A percentile compares a stretch with the other conserved stretches of the same genome.
phyloP scores from a whole-genome alignment of 2,113 vertebrate species.

The Vulpes vulpes region DNA sequence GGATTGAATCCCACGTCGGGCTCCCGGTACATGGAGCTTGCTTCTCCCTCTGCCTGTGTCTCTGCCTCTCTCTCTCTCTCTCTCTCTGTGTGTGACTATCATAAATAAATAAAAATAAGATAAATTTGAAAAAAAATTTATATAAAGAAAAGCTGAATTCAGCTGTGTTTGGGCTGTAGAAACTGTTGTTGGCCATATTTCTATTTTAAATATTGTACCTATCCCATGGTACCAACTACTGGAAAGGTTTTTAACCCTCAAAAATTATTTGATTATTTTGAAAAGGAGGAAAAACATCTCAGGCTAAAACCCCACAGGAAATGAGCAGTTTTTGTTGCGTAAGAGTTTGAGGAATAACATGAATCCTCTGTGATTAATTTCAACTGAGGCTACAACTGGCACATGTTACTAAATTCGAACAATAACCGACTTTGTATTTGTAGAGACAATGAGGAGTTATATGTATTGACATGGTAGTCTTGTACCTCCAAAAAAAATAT shows the following conservation, averaged over 20 bases:
- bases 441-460: not conserved
- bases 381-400: not conserved
- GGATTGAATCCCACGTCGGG: too few species aligned
- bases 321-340: not conserved
- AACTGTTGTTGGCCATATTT: not conserved
- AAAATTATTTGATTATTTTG: not conserved
- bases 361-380: not conserved
- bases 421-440: not conserved
- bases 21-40: too few species aligned
- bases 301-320: not conserved
- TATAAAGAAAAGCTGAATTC: not conserved
- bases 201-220: not conserved
- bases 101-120: too few species aligned
- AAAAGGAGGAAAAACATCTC: not conserved
- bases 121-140: not conserved
- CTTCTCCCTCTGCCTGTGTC: too few species aligned
- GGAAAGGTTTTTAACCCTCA: not conserved
- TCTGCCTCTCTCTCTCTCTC: too few species aligned
- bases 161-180: not conserved
- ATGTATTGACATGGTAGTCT: not conserved
- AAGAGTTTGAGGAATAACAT: not conserved
- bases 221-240: not conserved
- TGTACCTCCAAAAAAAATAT: not conserved
- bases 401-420: not conserved
- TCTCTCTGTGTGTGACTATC: too few species aligned